Evolutionary conservation across 1,140 invertebrate species (phyloP), one percentile per base, ranked within the genome.

Genomic region (Conus betulinus): DNA sequence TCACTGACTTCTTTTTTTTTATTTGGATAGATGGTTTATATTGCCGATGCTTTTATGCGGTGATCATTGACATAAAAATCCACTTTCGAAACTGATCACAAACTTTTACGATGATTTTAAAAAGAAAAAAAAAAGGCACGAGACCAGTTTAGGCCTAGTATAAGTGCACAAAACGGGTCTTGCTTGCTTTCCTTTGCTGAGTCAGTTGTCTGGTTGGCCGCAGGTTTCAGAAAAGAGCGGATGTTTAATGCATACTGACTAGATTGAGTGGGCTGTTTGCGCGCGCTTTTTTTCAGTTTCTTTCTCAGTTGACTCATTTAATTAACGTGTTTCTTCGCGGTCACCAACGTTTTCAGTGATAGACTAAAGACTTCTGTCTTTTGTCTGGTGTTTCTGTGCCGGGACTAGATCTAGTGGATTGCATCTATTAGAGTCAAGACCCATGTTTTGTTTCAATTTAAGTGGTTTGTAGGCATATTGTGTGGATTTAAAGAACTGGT

Each of bases 241-340:
- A 71, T 71, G 67, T 71, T 23, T 13, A 71, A 71, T 71, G 67
- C 67, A 71, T 71, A 71, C 39, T 71, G 67, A 71, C 67, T 71
- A 71, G 67, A 71, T 71, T 23, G 67, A 71, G 67, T 7, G 6
- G 20, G 6, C 67, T 20, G 15, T 71, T 13, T 23, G 67, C 15
- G 23, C 23, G 13, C 20, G 5, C 67, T 71, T n/a, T 71, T 25
- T 81, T 25, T 81, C 51, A 27, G 15, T 81, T 25, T 81, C 79
- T 81, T 51, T 81, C 79, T 81, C 79, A 7, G 8, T 39, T 27
- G 11, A 23, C 39, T 27, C 25, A 3, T 39, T 39, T 39, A 39
- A 39, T 39, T 39, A 39, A 39, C 39, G 39, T 39, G 0, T 39
- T 39, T 39, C 39, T 39, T 39, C 39, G 3, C 39, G 0, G 39